A percentile compares a stretch with the other conserved stretches of the same genome.
phyloP scores from a whole-genome alignment of 2,113 vertebrate genomes.

The Lamprotornis superbus region DNA sequence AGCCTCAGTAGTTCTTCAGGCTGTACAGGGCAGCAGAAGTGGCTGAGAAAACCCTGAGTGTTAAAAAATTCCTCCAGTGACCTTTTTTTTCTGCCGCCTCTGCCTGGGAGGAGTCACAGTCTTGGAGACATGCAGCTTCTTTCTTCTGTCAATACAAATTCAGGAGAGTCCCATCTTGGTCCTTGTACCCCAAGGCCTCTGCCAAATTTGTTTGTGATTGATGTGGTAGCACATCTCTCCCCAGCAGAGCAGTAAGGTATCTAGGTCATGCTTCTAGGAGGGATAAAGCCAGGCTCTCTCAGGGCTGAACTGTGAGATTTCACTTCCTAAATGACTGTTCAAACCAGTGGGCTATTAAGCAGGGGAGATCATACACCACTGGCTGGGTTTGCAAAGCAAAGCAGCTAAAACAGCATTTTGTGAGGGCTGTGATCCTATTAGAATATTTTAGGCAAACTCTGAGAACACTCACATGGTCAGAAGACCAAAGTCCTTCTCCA shows the following conservation, averaged over 20 bases:
- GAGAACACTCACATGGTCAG: neutral
- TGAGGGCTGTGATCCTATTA: slow-evolving; percentile 11
- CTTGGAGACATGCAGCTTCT: neutral
- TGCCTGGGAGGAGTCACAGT: neutral
- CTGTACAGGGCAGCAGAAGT: neutral
- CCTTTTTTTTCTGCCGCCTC: neutral
- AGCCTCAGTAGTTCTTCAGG: neutral
- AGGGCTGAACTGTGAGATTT: slow-evolving; percentile 22
- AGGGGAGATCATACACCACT: neutral
- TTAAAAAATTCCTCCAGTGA: neutral
- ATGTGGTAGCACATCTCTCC: neutral
- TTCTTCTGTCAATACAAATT: neutral
- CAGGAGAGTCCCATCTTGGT: neutral
- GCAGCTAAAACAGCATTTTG: neutral
- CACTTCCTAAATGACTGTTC: slow-evolving; percentile 53
- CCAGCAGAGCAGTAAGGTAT: neutral
- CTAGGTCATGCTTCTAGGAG: slow-evolving; percentile 40
- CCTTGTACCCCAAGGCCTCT: neutral
- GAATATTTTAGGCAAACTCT: slow-evolving; percentile 33
- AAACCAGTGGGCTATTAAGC: slow-evolving; percentile 21
- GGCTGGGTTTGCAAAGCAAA: slow-evolving; percentile 48
- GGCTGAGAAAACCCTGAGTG: neutral
- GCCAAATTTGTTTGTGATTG: neutral
- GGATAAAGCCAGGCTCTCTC: slow-evolving; percentile 28
- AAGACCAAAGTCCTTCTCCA: slow-evolving; percentile 3